Evolutionary conservation across 2,797 vertebrate species (phyloP).

Genomic region (Oreonectes daqikongensis): DNA sequence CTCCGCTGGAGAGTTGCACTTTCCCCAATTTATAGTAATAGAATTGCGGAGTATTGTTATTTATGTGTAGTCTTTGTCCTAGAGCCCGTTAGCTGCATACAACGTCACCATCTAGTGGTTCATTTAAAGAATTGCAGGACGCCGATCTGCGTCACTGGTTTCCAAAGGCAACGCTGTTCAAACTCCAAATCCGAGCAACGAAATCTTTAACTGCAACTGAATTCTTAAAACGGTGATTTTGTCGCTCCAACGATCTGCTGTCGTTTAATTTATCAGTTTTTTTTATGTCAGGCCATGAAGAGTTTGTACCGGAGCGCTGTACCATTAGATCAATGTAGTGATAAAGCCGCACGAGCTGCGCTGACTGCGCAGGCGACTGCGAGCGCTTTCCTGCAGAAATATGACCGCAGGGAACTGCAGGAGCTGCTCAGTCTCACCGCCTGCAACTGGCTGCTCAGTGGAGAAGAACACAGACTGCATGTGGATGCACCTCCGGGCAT

Average conservation of each 20-base stretch:
- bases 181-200: not conserved
- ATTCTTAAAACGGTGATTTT: not conserved
- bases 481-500: constrained; percentile 68
- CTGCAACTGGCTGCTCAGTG: constrained; percentile 69
- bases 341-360: constrained; percentile 65
- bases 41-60: not conserved
- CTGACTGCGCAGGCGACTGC: constrained; percentile 69
- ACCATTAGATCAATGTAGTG: constrained; percentile 52
- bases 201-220: not conserved
- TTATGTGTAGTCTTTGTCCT: too few relatives aligned
- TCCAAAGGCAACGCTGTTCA: constrained; percentile 35
- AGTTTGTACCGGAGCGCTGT: not conserved
- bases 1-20: too few relatives aligned
- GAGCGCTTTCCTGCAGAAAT: constrained; percentile 73
- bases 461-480: constrained; percentile 63
- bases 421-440: constrained; percentile 67
- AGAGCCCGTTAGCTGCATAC: not conserved
- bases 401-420: constrained; percentile 70
- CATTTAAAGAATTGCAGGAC: not conserved
- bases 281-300: not conserved
- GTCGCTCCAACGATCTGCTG: not conserved
- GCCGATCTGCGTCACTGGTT: constrained; percentile 38
- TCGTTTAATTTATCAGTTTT: not conserved
- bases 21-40: not conserved
- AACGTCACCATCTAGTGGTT: constrained; percentile 27